phyloP scores from a whole-genome alignment of 2,888 invertebrate species.

The Cosmopolites sordidus region DNA sequence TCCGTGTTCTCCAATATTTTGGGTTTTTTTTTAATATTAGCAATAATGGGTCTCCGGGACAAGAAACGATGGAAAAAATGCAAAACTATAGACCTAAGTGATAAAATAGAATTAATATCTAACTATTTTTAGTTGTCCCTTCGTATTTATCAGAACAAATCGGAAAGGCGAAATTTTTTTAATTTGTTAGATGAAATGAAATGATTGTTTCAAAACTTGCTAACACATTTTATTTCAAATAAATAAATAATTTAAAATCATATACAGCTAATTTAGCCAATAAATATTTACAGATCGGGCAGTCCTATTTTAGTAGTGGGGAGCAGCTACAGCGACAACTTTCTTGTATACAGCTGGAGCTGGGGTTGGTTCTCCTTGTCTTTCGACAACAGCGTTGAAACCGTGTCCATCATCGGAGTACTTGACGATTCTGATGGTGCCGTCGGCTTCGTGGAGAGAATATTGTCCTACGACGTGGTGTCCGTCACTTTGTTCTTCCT shows the following conservation, averaged over 20 bases:
- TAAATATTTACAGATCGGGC: too few species aligned
- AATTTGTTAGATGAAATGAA: too few species aligned
- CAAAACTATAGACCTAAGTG: too few species aligned
- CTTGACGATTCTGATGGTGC: constrained; percentile 54
- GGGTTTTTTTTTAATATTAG: too few species aligned
- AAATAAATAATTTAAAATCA: neutral
- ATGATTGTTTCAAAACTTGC: neutral
- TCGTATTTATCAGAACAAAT: too few species aligned
- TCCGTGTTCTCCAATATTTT: too few species aligned
- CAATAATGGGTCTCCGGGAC: too few species aligned
- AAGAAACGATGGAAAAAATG: too few species aligned
- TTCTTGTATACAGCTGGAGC: constrained; percentile 4
- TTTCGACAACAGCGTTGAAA: constrained; percentile 45
- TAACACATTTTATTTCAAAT: neutral
- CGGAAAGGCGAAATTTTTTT: too few species aligned
- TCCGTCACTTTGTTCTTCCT: constrained; percentile 54
- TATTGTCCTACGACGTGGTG: constrained; percentile 54
- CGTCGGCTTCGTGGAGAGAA: constrained; percentile 55
- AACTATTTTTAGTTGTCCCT: too few species aligned
- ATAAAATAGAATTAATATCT: too few species aligned
- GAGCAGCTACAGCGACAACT: constrained; percentile 6
- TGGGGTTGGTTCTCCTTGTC: constrained; percentile 49
- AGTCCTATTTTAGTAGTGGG: neutral
- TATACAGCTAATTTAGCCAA: neutral
- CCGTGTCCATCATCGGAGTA: constrained; percentile 53